phyloP scores from a whole-genome alignment of 2,888 invertebrate genomes.

The Polymixis flavicincta region DNA sequence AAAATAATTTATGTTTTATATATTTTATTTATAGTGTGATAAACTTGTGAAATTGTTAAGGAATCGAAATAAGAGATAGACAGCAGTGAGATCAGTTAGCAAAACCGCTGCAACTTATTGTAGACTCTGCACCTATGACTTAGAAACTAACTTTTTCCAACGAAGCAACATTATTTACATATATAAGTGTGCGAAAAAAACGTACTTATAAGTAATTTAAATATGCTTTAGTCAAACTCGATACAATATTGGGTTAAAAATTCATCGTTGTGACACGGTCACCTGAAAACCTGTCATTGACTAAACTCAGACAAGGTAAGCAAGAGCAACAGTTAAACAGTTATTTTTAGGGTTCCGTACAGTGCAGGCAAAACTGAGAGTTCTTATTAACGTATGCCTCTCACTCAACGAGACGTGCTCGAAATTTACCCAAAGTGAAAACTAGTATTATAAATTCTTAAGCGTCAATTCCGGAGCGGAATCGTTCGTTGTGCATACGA shows the following conservation, averaged over 20 bases:
- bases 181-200: slow-evolving; percentile 4
- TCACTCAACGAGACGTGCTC: slow-evolving; percentile 63
- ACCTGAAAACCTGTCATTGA: slow-evolving; percentile 75
- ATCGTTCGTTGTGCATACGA: slow-evolving; percentile 49
- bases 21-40: neutral
- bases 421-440: slow-evolving; percentile 65
- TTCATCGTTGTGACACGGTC: slow-evolving; percentile 68
- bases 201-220: slow-evolving; percentile 1
- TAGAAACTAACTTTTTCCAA: neutral
- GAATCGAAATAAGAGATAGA: neutral
- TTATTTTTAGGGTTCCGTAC: slow-evolving; percentile 70
- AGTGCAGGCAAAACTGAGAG: slow-evolving; percentile 41
- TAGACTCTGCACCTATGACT: neutral
- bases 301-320: slow-evolving; percentile 76
- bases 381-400: slow-evolving; percentile 60
- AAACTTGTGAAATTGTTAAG: neutral
- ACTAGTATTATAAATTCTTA: slow-evolving; percentile 61
- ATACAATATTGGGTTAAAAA: slow-evolving; percentile 66
- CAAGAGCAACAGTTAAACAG: slow-evolving; percentile 68
- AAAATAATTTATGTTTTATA: neutral
- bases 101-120: neutral
- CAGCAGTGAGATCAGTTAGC: neutral
- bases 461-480: slow-evolving; percentile 47
- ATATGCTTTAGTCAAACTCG: slow-evolving; percentile 45
- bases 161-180: neutral